Evolutionary conservation across 1,140 invertebrate genomes (phyloP).

Genomic region (Chymomyza costata): DNA sequence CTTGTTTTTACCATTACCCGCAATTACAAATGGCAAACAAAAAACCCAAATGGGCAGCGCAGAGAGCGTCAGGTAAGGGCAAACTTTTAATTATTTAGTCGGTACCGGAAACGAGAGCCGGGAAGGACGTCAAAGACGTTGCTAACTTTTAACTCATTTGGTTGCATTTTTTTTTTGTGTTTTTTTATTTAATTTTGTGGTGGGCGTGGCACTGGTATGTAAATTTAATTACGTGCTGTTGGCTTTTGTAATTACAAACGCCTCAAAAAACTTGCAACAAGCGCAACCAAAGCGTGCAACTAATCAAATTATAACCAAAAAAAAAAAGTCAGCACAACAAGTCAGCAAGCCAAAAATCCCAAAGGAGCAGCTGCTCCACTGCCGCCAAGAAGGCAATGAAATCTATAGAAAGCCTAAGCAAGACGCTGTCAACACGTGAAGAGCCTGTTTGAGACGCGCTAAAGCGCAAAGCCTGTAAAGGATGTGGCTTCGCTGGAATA

Average conservation of each 20-base stretch:
- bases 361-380: too few relatives aligned
- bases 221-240: conserved; percentile 42
- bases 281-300: conserved; percentile 1
- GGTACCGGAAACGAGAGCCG: conserved; percentile 45
- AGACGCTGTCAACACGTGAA: neutral
- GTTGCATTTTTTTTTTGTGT: conserved; percentile 31
- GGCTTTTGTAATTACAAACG: conserved; percentile 37
- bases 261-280: conserved; percentile 22
- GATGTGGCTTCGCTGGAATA: too few relatives aligned
- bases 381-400: too few relatives aligned
- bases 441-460: conserved; percentile 3
- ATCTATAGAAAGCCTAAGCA: neutral
- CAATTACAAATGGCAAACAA: conserved; percentile 61
- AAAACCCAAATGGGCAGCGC: conserved; percentile 24
- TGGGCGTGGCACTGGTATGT: conserved; percentile 20
- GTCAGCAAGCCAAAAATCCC: too few relatives aligned
- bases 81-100: conserved; percentile 67
- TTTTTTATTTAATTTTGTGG: too few relatives aligned
- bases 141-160: conserved; percentile 26
- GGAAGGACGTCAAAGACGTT: too few relatives aligned
- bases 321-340: too few relatives aligned
- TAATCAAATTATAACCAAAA: conserved; percentile 60
- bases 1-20: conserved; percentile 59
- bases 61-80: conserved; percentile 28
- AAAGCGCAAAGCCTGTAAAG: conserved; percentile 28